A percentile compares a stretch with the other conserved stretches of the same genome.
Evolutionary conservation across 2,113 vertebrate species (phyloP).

Genomic region (Rattus rattus): DNA sequence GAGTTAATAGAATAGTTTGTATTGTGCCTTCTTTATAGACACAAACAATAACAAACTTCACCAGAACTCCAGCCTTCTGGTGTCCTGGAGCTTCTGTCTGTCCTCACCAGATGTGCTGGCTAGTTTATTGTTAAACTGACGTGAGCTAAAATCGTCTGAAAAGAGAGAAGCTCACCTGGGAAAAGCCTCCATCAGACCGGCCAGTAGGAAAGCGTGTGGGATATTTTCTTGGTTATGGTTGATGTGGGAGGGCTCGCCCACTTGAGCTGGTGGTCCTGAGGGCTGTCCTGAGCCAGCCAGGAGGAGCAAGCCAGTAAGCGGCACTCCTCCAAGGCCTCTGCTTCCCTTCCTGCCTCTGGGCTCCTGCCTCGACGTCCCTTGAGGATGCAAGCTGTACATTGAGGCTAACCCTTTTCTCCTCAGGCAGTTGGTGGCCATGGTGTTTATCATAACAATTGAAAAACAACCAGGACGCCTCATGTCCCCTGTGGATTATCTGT

Average conservation of each 20-base stretch:
- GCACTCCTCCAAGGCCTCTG: not conserved
- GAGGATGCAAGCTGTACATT: not conserved
- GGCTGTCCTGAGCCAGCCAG: not conserved
- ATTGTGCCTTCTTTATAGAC: not conserved
- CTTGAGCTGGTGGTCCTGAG: not conserved
- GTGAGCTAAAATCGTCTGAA: not conserved
- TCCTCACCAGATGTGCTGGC: too few relatives aligned
- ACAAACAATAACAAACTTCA: not conserved
- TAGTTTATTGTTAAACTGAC: not conserved
- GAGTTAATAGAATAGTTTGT: not conserved
- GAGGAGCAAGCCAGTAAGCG: not conserved
- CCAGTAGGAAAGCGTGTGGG: not conserved
- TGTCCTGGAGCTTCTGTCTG: fast-evolving
- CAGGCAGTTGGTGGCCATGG: not conserved
- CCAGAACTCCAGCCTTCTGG: not conserved
- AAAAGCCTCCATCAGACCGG: not conserved
- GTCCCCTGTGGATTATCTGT: not conserved
- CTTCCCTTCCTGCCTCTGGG: not conserved
- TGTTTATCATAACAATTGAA: not conserved
- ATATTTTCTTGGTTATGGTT: not conserved
- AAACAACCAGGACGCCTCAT: not conserved
- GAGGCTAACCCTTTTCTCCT: not conserved
- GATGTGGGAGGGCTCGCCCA: not conserved
- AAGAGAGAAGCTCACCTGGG: not conserved
- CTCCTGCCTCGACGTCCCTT: not conserved